Conservation (phyloP, 2,888 invertebrate genomes). For the Phaonia tiefii region DNA sequence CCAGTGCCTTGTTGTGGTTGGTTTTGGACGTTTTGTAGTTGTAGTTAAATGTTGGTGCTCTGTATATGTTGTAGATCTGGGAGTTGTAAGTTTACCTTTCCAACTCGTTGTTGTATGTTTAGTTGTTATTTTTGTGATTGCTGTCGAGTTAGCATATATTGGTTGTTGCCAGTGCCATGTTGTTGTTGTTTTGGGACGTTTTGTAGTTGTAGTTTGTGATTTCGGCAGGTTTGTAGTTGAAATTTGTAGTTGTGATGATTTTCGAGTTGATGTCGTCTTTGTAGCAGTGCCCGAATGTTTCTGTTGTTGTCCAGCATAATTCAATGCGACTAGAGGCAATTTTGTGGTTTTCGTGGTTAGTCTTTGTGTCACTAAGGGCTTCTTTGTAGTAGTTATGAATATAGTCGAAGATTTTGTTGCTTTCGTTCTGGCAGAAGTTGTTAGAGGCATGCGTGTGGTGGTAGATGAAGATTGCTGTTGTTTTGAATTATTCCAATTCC, state of each 20-base stretch:
- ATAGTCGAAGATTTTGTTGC: constrained; percentile 38
- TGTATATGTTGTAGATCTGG: constrained; percentile 44
- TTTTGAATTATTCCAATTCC: constrained; percentile 7
- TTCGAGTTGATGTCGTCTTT: too few relatives aligned
- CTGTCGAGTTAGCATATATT: constrained; percentile 39
- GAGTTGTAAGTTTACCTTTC: constrained; percentile 57
- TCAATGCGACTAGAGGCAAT: too few relatives aligned
- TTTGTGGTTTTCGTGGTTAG: constrained; percentile 13
- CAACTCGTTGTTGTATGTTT: constrained; percentile 50
- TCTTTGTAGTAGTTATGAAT: background rate
- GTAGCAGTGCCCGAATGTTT: background rate
- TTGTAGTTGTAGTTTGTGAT: constrained; percentile 29
- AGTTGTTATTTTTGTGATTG: constrained; percentile 25
- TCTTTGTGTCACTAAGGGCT: constrained; percentile 65
- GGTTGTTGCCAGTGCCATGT: constrained; percentile 31
- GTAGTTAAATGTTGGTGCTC: constrained; percentile 26
- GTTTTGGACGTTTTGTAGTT: constrained; percentile 31
- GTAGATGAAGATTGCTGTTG: constrained; percentile 22
- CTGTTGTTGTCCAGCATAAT: constrained; percentile 23
- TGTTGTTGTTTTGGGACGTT: constrained; percentile 44
- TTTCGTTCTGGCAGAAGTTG: constrained; percentile 46
- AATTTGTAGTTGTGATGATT: background rate
- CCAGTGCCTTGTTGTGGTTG: constrained; percentile 30
- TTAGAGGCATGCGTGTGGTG: constrained; percentile 32
- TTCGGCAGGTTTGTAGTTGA: too few relatives aligned